Base-by-base conservation (phyloP, 2,888 invertebrate genomes). In the Crossocerus cetratus region DNA sequence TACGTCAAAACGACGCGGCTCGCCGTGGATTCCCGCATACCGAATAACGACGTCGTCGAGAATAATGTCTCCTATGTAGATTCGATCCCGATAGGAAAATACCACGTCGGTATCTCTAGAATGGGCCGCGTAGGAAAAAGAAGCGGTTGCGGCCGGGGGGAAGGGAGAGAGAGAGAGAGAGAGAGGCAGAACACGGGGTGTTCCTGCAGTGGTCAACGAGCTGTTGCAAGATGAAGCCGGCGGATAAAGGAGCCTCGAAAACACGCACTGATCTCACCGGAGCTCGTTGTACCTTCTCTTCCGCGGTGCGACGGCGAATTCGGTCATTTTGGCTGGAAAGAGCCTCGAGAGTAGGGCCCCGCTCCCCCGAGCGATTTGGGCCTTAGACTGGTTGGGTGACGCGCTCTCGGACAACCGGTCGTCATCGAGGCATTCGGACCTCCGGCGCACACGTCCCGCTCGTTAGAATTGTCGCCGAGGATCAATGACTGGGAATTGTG, bases 1-100 rank as follows among this genome's bases (percentile, higher is more conserved):
- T 86, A 87, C 88, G 88, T 88, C 88, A 86, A 86, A 87, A 84
- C 32, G 32, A 11, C 32, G 80, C 83, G 84, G 83, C 83, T 32
- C 32, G 79, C 81, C 81, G 83, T 83, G 84, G 82, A 84, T 80
- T 76, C 78, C 77, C 80, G 81, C 81, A 77, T 79, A 75, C 81
- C 81, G 81, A 81, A 81, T 81, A 81, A 81, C 81, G 79, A 81
- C 81, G 81, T 81, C 82, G 81, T 82, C 79, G 75, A 81, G 81
- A 81, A 81, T 81, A 81, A 81, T 81, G 79, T 81, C 77, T 70
- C 77, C 76, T 79, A 81, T 81, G 79, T 81, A 81, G 82, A 81
- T 81, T 74, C 77, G 76, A 82, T 83, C 76, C 78, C 69, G 83
- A 82, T 83, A 79, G 74, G 72, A 76, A 77, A 81, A 83, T 78